phyloP scores from a whole-genome alignment of 1,140 invertebrate genomes.

The Zaprionus tsacasi region DNA sequence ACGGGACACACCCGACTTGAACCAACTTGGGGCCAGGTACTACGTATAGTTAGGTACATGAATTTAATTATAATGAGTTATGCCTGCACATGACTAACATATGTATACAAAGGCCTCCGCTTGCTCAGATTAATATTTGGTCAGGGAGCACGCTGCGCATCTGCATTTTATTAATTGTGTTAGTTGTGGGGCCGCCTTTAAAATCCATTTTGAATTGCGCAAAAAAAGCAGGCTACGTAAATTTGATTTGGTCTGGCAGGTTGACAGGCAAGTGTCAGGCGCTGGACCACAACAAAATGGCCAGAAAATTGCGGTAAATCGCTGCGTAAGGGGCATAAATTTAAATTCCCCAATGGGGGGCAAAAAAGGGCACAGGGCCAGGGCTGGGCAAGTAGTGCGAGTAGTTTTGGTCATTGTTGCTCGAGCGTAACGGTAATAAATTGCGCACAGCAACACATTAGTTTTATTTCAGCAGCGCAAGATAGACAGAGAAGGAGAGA shows the following conservation, averaged over 20 bases:
- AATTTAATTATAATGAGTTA: slow-evolving; percentile 81
- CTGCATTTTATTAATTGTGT: slow-evolving; percentile 1
- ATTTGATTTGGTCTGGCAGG: slow-evolving; percentile 31
- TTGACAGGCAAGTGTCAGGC: slow-evolving; percentile 71
- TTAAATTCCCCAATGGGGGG: slow-evolving; percentile 25
- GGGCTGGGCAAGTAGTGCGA: slow-evolving; percentile 3
- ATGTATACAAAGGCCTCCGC: slow-evolving; percentile 15
- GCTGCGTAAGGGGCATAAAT: slow-evolving; percentile 52
- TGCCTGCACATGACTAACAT: slow-evolving; percentile 62
- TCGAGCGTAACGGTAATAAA: slow-evolving; percentile 73
- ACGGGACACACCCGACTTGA: slow-evolving; percentile 27
- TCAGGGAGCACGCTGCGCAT: neutral
- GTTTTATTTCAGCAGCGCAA: slow-evolving; percentile 35
- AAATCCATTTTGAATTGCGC: neutral
- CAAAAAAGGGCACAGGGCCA: neutral
- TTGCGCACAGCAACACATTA: slow-evolving; percentile 62
- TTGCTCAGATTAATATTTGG: neutral
- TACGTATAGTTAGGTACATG: slow-evolving; percentile 27
- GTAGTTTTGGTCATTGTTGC: slow-evolving; percentile 60
- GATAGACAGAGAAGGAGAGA: slow-evolving; percentile 19
- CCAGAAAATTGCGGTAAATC: slow-evolving; percentile 75
- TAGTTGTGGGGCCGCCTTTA: neutral
- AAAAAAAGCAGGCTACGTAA: slow-evolving; percentile 12
- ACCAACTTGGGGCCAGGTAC: neutral
- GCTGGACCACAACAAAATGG: slow-evolving; percentile 73